phyloP scores from a whole-genome alignment of 2,113 vertebrate species.

The Ovibos moschatus region DNA sequence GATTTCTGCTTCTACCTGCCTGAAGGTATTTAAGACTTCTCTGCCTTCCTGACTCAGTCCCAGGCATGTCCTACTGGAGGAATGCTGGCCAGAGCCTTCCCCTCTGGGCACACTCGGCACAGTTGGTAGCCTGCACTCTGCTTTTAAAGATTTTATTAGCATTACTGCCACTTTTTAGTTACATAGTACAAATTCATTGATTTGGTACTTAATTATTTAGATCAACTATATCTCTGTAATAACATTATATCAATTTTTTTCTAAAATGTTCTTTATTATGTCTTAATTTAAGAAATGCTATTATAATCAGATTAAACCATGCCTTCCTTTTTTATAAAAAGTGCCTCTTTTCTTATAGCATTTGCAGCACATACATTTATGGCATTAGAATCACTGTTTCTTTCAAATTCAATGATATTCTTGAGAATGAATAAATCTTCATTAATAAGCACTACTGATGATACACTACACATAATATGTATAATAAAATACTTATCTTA shows the following conservation, averaged over 20 bases:
- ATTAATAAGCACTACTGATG: not conserved
- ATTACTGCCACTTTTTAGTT: not conserved
- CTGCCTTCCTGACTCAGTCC: not conserved
- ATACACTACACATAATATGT: not conserved
- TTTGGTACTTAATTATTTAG: not conserved
- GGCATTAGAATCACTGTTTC: not conserved
- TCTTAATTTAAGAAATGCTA: not conserved
- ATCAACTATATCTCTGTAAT: not conserved
- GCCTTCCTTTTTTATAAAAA: not conserved
- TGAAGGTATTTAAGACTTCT: not conserved
- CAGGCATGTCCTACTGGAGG: no score
- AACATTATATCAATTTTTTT: not conserved
- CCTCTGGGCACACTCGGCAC: not conserved
- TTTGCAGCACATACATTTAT: not conserved
- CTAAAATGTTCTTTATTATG: not conserved
- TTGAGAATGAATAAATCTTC: not conserved
- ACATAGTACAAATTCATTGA: not conserved
- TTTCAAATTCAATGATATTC: constrained; percentile 1
- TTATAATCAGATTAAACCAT: not conserved
- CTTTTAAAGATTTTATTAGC: not conserved
- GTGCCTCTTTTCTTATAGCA: not conserved
- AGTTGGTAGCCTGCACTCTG: not conserved
- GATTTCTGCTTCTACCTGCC: not conserved
- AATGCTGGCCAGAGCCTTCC: not conserved
- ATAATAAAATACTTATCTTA: not conserved